A percentile compares a stretch with the other conserved stretches of the same genome.
Evolutionary conservation across 1,140 invertebrate genomes (phyloP).

Genomic region (Halictus rubicundus): DNA sequence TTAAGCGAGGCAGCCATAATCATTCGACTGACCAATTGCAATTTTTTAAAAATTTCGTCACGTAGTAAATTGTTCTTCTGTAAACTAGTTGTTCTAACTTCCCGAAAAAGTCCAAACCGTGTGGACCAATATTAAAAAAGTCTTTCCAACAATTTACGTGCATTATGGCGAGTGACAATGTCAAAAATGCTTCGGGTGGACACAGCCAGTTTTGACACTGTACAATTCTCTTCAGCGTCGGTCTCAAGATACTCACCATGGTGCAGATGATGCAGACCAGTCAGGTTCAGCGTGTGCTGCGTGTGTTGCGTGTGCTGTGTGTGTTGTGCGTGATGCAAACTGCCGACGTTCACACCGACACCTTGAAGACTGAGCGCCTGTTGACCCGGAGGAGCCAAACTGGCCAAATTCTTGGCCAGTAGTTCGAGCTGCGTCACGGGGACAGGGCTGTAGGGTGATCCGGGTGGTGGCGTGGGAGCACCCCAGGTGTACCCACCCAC

Average conservation of each 20-base stretch:
- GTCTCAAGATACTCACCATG: constrained; percentile 66
- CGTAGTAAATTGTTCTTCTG: no score
- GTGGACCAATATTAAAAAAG: no score
- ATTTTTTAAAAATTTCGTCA: no score
- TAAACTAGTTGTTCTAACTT: no score
- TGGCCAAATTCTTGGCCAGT: constrained; percentile 80
- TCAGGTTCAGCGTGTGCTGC: constrained; percentile 76
- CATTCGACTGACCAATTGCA: no score
- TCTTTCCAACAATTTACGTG: no score
- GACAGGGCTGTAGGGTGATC: constrained; percentile 86
- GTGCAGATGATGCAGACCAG: constrained; percentile 77
- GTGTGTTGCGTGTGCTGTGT: constrained; percentile 76
- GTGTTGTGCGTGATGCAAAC: constrained; percentile 76
- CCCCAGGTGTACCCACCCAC: constrained; percentile 83
- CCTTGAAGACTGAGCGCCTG: constrained; percentile 76
- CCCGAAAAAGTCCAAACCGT: no score
- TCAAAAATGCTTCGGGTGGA: no score
- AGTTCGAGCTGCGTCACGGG: constrained; percentile 83
- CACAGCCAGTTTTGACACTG: no score
- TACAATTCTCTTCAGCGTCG: no score
- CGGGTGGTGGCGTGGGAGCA: constrained; percentile 85
- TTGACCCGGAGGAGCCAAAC: constrained; percentile 72
- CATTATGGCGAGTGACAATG: no score
- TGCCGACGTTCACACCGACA: constrained; percentile 76
- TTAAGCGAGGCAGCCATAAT: no score